Evolutionary conservation across 2,888 invertebrate species (phyloP).

Genomic region (Drosophila paramelanica): DNA sequence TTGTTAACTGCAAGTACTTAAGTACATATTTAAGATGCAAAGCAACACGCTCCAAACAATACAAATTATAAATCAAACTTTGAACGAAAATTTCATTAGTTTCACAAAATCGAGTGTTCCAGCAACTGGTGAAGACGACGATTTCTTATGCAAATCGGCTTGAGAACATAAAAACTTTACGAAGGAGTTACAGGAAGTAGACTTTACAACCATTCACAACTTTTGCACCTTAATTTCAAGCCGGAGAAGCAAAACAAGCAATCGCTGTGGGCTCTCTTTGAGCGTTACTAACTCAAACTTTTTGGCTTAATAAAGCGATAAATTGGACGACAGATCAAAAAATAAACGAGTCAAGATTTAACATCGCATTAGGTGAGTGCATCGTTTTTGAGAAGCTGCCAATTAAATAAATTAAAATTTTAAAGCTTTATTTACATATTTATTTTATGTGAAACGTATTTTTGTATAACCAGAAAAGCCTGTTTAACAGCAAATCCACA

Average conservation of each 20-base stretch:
- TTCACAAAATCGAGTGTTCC: not conserved
- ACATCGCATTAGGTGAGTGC: not conserved
- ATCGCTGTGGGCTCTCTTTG: too few relatives aligned
- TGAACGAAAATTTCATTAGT: slow-evolving; percentile 2
- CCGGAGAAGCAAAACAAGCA: not conserved
- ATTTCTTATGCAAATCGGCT: slow-evolving; percentile 6
- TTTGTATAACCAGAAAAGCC: not conserved
- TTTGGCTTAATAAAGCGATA: too few relatives aligned
- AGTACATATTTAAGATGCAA: not conserved
- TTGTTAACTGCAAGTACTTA: slow-evolving; percentile 4
- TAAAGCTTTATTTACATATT: not conserved
- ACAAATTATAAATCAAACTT: slow-evolving; percentile 10
- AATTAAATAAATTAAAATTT: not conserved
- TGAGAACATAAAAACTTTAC: not conserved
- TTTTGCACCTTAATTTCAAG: not conserved
- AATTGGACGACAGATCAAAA: not conserved
- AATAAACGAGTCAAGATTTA: not conserved
- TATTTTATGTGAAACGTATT: not conserved
- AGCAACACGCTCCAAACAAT: not conserved
- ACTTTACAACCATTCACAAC: not conserved
- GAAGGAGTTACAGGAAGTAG: not conserved
- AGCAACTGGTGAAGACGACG: not conserved
- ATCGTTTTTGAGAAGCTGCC: not conserved
- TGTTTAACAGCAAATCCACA: not conserved
- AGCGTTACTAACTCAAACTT: too few relatives aligned